These are phyloP conservation scores for Geotrypetes seraphini DNA, from an alignment of 2,797 vertebrate species.

Conservation along the genomic window DNA sequence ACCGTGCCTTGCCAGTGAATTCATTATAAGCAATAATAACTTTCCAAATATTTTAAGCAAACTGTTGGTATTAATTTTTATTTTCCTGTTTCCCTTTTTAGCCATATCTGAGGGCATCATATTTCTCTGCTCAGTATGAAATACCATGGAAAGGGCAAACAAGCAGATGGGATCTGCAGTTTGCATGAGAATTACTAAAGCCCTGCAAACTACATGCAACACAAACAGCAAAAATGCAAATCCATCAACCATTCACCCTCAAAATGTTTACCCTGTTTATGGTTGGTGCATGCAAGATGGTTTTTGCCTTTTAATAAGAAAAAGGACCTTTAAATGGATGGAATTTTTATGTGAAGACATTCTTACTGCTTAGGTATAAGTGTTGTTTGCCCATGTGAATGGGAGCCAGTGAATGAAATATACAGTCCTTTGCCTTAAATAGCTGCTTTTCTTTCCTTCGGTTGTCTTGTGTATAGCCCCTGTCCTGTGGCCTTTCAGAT, in stretches of 20 bases:
- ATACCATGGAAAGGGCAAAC: slow-evolving; percentile 14
- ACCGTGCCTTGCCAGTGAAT: no score
- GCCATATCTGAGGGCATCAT: no score
- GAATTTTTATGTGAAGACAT: slow-evolving; percentile 61
- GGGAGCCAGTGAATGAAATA: slow-evolving; percentile 50
- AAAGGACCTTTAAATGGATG: slow-evolving; percentile 51
- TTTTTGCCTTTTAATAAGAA: slow-evolving; percentile 32
- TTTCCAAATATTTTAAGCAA: no score
- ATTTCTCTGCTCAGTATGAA: background rate
- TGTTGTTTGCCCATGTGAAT: slow-evolving; percentile 52
- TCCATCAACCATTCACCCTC: background rate
- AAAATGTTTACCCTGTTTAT: slow-evolving; percentile 5
- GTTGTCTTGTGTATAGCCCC: slow-evolving; percentile 64
- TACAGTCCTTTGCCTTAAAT: slow-evolving; percentile 48
- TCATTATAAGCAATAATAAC: no score
- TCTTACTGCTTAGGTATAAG: slow-evolving; percentile 45
- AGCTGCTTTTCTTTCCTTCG: slow-evolving; percentile 55
- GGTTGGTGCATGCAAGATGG: slow-evolving; percentile 22
- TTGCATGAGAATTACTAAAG: slow-evolving; percentile 66
- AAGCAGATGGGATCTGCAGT: slow-evolving; percentile 18
- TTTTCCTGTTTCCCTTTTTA: no score
- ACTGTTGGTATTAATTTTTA: no score
- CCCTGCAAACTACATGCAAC: slow-evolving; percentile 26
- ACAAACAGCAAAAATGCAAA: slow-evolving; percentile 21
- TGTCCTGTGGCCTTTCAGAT: slow-evolving; percentile 72